These are phyloP conservation scores for Coryphaenoides rupestris DNA, from an alignment of 2,113 vertebrate genomes.

Conservation along the genomic window DNA sequence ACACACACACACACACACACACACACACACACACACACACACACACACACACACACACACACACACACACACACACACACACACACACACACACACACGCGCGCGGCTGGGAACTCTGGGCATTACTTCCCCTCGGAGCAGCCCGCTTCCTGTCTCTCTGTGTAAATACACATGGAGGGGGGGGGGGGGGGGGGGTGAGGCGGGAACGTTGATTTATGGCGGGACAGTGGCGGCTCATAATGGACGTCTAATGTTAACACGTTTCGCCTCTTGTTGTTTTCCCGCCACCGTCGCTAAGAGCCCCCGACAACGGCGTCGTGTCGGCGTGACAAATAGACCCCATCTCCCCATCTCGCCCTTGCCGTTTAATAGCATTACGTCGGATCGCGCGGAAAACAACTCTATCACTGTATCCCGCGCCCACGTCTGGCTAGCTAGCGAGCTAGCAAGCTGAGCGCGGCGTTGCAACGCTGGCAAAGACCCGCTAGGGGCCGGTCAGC, in stretches of 20 bases:
- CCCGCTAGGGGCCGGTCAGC: no score
- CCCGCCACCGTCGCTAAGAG: conserved; percentile 47
- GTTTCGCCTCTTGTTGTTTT: conserved; percentile 53
- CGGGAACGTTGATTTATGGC: conserved; percentile 62
- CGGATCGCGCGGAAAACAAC: conserved; percentile 54
- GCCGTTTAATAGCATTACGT: conserved; percentile 69
- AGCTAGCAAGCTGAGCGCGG: background rate
- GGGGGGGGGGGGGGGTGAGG: no score
- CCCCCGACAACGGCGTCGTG: conserved; percentile 70
- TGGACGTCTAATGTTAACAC: conserved; percentile 66
- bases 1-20: background rate
- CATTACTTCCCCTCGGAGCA: no score
- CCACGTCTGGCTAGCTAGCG: background rate
- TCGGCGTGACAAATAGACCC: conserved; percentile 70
- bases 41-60: no score
- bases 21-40: no score
- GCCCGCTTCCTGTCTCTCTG: background rate
- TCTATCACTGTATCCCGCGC: conserved; percentile 56
- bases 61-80: no score
- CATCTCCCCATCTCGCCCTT: conserved; percentile 63
- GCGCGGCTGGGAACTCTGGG: background rate
- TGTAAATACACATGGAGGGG: conserved; percentile 33
- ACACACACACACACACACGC: background rate
- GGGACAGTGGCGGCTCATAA: conserved; percentile 60
- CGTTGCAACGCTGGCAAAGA: conserved; percentile 1